Percentiles rank a stretch among this genome's conserved stretches.
These are phyloP conservation scores for Cephus cinctus DNA, from an alignment of 1,140 invertebrate genomes.

Conservation along the genomic window DNA sequence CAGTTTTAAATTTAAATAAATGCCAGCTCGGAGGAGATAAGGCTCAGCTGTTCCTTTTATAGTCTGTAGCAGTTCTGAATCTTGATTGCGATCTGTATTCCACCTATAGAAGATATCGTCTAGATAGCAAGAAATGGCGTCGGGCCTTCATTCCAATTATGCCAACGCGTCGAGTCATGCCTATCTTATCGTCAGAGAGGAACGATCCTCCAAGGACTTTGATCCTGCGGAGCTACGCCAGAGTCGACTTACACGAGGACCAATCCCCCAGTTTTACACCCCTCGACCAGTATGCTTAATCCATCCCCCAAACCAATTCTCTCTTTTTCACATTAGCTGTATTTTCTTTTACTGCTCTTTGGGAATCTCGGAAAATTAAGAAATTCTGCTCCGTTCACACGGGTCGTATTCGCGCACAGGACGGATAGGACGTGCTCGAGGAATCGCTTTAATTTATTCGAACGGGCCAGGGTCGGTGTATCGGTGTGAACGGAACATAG, in stretches of 20 bases:
- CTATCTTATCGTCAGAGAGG: background rate
- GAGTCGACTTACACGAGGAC: too few species aligned
- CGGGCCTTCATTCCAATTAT: background rate
- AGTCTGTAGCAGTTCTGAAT: background rate
- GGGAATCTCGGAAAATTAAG: background rate
- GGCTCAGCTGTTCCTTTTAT: background rate
- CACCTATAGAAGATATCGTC: too few species aligned
- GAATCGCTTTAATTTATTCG: background rate
- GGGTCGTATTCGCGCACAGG: background rate
- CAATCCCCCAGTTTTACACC: too few species aligned
- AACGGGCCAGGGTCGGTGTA: background rate
- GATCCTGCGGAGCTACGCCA: too few species aligned
- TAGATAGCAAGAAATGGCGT: too few species aligned
- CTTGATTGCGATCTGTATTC: background rate
- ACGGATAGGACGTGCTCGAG: background rate
- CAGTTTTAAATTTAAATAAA: conserved; percentile 55
- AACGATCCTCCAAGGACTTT: background rate
- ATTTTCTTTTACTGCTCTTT: too few species aligned
- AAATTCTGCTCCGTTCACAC: background rate
- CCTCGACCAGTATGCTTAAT: too few species aligned
- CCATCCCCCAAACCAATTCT: too few species aligned
- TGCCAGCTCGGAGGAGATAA: conserved; percentile 13
- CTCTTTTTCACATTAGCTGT: too few species aligned
- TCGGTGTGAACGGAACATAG: background rate
- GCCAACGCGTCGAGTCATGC: background rate